A percentile compares a stretch with the other conserved stretches of the same genome.
These are phyloP conservation scores for Timema cristinae DNA, from an alignment of 2,888 invertebrate genomes.

Conservation along the genomic window DNA sequence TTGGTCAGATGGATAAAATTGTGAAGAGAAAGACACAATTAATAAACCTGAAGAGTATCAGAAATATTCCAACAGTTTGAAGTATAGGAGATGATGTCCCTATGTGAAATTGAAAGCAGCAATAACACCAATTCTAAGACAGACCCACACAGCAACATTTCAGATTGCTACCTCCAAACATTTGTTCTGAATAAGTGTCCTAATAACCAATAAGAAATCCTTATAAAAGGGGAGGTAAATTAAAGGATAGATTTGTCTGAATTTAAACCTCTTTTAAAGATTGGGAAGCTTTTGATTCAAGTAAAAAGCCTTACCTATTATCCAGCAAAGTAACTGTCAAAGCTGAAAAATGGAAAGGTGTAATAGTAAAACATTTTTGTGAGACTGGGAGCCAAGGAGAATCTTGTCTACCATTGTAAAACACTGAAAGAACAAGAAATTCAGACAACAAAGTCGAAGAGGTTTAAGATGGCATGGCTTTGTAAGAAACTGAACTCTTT, in stretches of 20 bases:
- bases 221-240: not conserved
- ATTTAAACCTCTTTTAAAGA: slow-evolving; percentile 1
- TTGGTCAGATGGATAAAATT: too few relatives aligned
- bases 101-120: not conserved
- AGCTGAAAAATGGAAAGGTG: not conserved
- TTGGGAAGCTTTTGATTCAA: not conserved
- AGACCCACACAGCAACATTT: slow-evolving; percentile 2
- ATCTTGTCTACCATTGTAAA: not conserved
- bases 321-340: not conserved
- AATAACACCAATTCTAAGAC: not conserved
- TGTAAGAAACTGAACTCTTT: not conserved
- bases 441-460: not conserved
- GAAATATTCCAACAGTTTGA: not conserved
- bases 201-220: not conserved
- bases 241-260: not conserved
- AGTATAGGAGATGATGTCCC: not conserved
- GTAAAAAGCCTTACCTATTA: not conserved
- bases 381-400: not conserved
- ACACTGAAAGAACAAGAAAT: not conserved
- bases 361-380: not conserved
- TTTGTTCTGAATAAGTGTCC: not conserved
- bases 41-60: not conserved
- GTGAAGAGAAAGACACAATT: too few relatives aligned
- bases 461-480: not conserved
- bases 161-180: not conserved